These are phyloP conservation scores for Petrocephalus schoutedeni DNA, from an alignment of 2,797 vertebrate species.

Conservation along the genomic window DNA sequence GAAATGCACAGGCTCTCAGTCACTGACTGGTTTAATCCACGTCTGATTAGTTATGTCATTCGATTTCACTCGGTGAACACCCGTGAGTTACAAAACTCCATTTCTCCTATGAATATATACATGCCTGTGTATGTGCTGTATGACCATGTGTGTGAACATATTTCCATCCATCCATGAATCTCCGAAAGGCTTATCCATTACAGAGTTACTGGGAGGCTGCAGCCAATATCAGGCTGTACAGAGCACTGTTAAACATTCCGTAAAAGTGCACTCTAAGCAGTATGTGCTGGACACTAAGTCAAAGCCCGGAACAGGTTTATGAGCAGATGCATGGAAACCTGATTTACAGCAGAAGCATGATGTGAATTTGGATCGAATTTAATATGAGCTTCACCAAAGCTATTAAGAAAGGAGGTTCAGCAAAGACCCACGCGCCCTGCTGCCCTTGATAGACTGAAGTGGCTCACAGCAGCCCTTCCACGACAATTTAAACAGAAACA, in stretches of 20 bases:
- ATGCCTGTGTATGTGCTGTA: background rate
- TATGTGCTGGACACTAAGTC: background rate
- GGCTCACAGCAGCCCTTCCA: background rate
- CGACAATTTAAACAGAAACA: background rate
- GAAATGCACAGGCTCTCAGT: background rate
- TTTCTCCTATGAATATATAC: background rate
- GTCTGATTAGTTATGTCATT: background rate
- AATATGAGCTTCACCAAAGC: background rate
- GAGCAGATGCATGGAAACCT: background rate
- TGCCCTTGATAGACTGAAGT: background rate
- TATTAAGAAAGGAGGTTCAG: background rate
- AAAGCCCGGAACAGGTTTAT: background rate
- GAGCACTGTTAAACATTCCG: background rate
- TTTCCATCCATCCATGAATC: background rate
- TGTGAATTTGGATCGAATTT: background rate
- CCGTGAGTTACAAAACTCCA: background rate
- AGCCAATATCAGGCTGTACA: background rate
- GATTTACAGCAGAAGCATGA: background rate
- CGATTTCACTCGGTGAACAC: background rate
- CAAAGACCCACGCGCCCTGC: background rate
- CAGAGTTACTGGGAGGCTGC: background rate
- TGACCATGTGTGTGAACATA: background rate
- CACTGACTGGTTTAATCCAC: background rate
- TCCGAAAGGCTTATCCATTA: background rate
- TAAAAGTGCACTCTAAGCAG: background rate